phyloP scores from a whole-genome alignment of 1,140 invertebrate genomes.

The Drosophila setifemur region DNA sequence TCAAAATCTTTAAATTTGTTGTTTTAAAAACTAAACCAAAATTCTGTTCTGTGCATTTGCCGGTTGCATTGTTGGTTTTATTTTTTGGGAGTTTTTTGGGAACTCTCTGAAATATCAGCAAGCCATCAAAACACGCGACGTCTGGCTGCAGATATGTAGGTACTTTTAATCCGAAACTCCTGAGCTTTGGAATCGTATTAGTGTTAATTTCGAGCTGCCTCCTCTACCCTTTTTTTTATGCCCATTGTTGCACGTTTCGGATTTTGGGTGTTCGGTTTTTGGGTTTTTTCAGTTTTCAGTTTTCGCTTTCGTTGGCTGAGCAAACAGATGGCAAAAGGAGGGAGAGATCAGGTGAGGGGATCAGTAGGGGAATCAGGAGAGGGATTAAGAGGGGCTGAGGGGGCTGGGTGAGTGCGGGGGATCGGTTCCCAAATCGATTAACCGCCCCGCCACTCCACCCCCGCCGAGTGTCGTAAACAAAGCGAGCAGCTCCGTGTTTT shows the following conservation, averaged over 20 bases:
- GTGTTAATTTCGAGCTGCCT: slow-evolving; percentile 67
- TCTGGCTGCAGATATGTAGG: slow-evolving; percentile 21
- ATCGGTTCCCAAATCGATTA: slow-evolving; percentile 67
- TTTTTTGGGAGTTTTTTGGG: slow-evolving; percentile 6
- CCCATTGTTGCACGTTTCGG: slow-evolving; percentile 61
- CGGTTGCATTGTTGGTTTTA: slow-evolving; percentile 34
- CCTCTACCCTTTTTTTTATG: slow-evolving; percentile 37
- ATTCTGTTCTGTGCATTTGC: slow-evolving; percentile 4
- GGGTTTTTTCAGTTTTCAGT: slow-evolving; percentile 29
- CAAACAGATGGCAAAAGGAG: slow-evolving; percentile 39
- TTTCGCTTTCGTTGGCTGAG: slow-evolving; percentile 63
- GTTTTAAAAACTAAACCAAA: slow-evolving; percentile 12
- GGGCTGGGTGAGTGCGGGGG: neutral
- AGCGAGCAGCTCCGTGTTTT: slow-evolving; percentile 58
- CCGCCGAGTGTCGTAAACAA: slow-evolving; percentile 48
- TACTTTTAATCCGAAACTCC: slow-evolving; percentile 4
- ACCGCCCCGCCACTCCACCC: slow-evolving; percentile 3
- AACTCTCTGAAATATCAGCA: slow-evolving; percentile 50
- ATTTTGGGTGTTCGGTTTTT: slow-evolving; percentile 18
- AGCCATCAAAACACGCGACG: slow-evolving; percentile 64
- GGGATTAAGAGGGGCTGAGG: neutral
- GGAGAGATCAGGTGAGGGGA: neutral
- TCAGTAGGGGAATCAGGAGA: no score
- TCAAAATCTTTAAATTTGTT: no score
- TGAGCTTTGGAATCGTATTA: slow-evolving; percentile 49